These are phyloP conservation scores for Pseudochirops corinnae DNA, from an alignment of 2,797 vertebrate genomes.

Conservation along the genomic window DNA sequence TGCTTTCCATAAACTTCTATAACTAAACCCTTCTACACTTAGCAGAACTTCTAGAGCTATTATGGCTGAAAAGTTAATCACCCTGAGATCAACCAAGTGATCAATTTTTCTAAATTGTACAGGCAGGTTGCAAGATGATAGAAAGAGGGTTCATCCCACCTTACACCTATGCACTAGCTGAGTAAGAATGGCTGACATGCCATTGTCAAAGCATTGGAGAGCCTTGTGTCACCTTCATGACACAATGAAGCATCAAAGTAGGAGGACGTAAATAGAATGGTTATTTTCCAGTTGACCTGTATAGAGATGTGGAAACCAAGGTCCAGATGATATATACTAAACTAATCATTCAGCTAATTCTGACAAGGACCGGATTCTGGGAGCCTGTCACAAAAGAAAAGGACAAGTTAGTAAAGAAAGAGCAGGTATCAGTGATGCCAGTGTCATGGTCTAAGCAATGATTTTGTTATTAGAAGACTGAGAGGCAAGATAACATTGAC, in stretches of 20 bases:
- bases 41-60: background rate
- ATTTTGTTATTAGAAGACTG: background rate
- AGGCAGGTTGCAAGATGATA: background rate
- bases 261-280: background rate
- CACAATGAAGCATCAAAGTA: background rate
- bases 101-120: background rate
- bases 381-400: background rate
- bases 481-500: background rate
- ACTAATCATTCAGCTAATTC: background rate
- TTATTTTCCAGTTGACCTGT: background rate
- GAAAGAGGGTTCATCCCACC: background rate
- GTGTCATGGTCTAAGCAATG: background rate
- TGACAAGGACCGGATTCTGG: background rate
- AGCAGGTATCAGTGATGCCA: background rate
- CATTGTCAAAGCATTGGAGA: background rate
- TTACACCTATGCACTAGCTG: background rate
- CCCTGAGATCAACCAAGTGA: background rate
- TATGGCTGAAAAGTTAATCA: background rate
- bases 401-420: background rate
- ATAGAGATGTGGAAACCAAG: background rate
- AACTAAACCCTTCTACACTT: background rate
- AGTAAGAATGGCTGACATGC: background rate
- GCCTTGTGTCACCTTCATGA: background rate
- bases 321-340: background rate
- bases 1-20: background rate